Conservation (phyloP, 2,797 vertebrate genomes). For the Karalla daura region DNA sequence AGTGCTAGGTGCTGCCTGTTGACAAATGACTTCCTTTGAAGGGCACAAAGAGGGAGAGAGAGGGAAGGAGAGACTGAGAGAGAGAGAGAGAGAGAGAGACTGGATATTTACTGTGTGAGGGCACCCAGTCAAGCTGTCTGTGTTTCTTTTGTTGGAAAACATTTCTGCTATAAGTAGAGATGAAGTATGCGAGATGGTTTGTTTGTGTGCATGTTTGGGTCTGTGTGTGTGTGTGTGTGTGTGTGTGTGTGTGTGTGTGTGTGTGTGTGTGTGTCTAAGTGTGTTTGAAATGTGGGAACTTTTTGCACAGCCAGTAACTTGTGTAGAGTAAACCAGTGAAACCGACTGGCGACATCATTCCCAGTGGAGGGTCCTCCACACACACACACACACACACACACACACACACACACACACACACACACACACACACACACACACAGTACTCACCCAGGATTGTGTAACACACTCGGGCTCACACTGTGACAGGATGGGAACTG, state of each 20-base stretch:
- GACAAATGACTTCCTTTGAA: conserved; percentile 88
- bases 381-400: conserved; percentile 15
- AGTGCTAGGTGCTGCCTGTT: conserved; percentile 81
- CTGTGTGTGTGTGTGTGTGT: conserved; percentile 14
- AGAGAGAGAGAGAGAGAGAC: conserved; percentile 55
- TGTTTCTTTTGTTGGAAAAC: conserved; percentile 57
- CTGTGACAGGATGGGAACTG: conserved; percentile 34
- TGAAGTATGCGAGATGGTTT: conserved; percentile 29
- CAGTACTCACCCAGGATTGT: not conserved
- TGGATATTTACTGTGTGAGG: conserved; percentile 61
- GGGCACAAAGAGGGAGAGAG: conserved; percentile 64
- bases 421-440: not conserved
- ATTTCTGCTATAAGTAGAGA: conserved; percentile 52
- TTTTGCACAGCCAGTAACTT: conserved; percentile 20
- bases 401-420: not conserved
- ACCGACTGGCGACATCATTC: conserved; percentile 36
- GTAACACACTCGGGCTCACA: conserved; percentile 12
- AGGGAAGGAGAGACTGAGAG: conserved; percentile 49
- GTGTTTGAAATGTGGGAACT: conserved; percentile 45
- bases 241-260: conserved; percentile 43
- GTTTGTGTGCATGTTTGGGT: conserved; percentile 57
- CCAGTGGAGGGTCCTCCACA: conserved; percentile 33
- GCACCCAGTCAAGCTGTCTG: conserved; percentile 58
- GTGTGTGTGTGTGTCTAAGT: conserved; percentile 11
- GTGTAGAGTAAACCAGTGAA: conserved; percentile 49